phyloP scores from a whole-genome alignment of 2,888 invertebrate species.

The Taenaris catops region DNA sequence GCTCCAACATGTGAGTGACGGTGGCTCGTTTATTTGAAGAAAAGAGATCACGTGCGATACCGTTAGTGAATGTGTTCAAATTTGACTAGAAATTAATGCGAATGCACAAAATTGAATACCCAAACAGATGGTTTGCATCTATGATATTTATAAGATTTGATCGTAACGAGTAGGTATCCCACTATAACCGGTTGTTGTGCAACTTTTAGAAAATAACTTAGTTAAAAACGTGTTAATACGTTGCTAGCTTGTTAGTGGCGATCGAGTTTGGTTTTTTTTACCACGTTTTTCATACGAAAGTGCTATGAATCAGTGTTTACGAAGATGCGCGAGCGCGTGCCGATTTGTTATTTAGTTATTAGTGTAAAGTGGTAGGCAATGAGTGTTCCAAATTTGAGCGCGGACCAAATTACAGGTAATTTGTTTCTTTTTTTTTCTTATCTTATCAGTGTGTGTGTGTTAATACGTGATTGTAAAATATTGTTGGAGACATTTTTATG shows the following conservation, averaged over 20 bases:
- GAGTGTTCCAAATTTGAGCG: constrained; percentile 73
- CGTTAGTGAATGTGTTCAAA: constrained; percentile 21
- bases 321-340: constrained; percentile 45
- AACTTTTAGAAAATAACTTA: constrained; percentile 25
- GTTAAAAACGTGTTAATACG: constrained; percentile 47
- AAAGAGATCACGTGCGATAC: constrained; percentile 14
- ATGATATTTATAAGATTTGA: constrained; percentile 31
- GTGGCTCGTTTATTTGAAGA: no score
- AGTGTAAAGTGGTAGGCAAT: constrained; percentile 43
- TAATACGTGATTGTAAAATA: no score
- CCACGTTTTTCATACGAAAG: constrained; percentile 48
- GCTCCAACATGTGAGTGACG: no score
- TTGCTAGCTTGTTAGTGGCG: constrained; percentile 40
- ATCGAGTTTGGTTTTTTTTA: no score
- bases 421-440: constrained; percentile 9
- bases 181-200: constrained; percentile 28
- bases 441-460: no score
- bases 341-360: constrained; percentile 33
- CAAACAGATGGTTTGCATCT: constrained; percentile 30
- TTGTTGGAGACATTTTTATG: no score
- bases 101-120: constrained; percentile 26
- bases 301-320: constrained; percentile 59
- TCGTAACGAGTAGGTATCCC: no score
- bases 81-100: constrained; percentile 20
- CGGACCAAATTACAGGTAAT: constrained; percentile 66